Base-by-base conservation (phyloP, 2,888 invertebrate genomes). In the Andrena bucephala region DNA sequence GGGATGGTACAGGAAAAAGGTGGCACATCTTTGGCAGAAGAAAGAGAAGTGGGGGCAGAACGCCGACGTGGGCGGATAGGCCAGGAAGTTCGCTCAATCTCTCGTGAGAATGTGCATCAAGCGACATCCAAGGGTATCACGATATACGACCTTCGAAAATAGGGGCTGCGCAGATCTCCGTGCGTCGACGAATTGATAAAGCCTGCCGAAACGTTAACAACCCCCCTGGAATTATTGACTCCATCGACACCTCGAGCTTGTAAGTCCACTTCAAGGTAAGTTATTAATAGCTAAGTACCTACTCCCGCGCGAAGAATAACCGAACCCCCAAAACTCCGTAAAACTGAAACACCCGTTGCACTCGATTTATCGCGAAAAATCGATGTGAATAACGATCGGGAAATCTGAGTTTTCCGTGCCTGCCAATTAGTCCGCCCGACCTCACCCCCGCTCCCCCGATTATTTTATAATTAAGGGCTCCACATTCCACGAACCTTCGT, bases 21-120 rank as follows among this genome's bases (percentile, higher is more conserved):
- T 8, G 24, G 42, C 42, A 67, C 54, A 71, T 29, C 27, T 27
- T 66, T 29, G 74, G 84, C 78, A 76, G 82, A 86, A 77, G 84
- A 81, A 66, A 65, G 57, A 69, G 71, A 65, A 74, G 76, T 63
- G 81, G 76, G 72, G 70, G 42, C 50, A 69, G 54, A 67, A 50
- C 60, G 10, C 72, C 62, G 36, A 74, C 74, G 75, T 77, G 75
- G 71, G 83, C 80, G 83, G 81, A 62, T 75, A 81, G 86, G 83
- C 86, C 84, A 85, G 84, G 80, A 86, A 88, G 86, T 91, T 89
- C 83, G 76, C 86, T 87, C 88, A 75, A 90, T 89, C 89, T 89
- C 81, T 77, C 80, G 78, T 68, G 70, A 85, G 75, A 85, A 87
- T 79, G 83, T 54, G 66, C 52, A 65, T 33, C 66, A 50, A 72